These are phyloP conservation scores for Cyphomyrus plagiostoma DNA, from an alignment of 2,113 vertebrate genomes.

Conservation along the genomic window DNA sequence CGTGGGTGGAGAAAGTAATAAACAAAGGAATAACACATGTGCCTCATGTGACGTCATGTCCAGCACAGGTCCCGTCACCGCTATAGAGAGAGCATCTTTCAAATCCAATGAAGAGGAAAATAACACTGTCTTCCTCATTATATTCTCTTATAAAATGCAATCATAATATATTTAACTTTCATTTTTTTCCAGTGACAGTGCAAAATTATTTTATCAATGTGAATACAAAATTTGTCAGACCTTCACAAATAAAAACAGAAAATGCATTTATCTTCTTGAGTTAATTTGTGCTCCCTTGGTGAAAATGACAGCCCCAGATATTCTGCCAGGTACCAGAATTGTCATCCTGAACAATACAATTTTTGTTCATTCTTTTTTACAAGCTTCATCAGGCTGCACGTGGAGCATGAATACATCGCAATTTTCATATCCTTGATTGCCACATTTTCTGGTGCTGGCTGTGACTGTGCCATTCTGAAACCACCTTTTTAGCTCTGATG, in stretches of 20 bases:
- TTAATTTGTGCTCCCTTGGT: background rate
- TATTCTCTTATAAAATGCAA: background rate
- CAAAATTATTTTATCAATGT: background rate
- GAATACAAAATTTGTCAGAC: background rate
- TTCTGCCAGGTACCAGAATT: background rate
- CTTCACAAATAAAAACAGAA: background rate
- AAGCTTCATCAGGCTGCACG: background rate
- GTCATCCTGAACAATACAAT: background rate
- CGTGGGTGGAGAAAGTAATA: background rate
- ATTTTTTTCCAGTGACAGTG: background rate
- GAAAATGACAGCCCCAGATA: background rate
- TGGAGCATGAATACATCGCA: background rate
- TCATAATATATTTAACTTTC: background rate
- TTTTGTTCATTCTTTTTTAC: background rate
- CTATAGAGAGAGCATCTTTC: background rate
- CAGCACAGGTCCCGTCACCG: background rate
- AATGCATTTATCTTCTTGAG: background rate
- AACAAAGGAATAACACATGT: background rate
- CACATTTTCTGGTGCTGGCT: background rate
- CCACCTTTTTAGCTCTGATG: background rate
- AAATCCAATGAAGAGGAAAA: background rate
- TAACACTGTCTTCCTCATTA: background rate
- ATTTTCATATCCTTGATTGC: background rate
- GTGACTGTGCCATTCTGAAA: background rate
- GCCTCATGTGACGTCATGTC: background rate